phyloP scores from a whole-genome alignment of 2,113 vertebrate species.

The Psittacara wagleri region DNA sequence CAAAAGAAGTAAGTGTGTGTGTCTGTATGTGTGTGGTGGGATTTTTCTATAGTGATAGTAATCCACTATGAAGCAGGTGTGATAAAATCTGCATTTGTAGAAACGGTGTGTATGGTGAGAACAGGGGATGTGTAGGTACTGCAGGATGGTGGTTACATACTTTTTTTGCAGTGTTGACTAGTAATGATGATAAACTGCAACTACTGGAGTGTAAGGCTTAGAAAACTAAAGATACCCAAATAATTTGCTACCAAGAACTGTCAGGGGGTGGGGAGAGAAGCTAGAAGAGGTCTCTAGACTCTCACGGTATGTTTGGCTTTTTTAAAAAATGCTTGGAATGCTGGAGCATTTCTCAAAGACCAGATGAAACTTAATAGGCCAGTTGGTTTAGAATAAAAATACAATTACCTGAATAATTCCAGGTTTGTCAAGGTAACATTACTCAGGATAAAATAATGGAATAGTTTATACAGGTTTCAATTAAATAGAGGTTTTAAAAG shows the following conservation, averaged over 20 bases:
- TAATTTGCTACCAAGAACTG: background rate
- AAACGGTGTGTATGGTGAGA: background rate
- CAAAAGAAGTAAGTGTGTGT: background rate
- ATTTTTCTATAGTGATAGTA: background rate
- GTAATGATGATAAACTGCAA: background rate
- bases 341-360: background rate
- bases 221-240: background rate
- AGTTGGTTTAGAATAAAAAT: background rate
- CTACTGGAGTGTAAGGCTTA: background rate
- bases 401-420: background rate
- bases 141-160: background rate
- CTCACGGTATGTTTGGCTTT: background rate
- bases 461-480: background rate
- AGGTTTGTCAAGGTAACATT: background rate
- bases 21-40: background rate
- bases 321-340: background rate
- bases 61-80: background rate
- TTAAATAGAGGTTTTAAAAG: background rate
- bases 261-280: rapidly evolving
- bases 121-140: background rate
- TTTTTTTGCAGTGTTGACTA: background rate
- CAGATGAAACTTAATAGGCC: background rate
- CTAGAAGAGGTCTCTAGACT: background rate
- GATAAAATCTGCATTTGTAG: background rate
- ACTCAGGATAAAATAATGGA: background rate